Evolutionary conservation across 2,888 invertebrate species (phyloP), one percentile per base, ranked within the genome.

Genomic region (Baccha elongata): DNA sequence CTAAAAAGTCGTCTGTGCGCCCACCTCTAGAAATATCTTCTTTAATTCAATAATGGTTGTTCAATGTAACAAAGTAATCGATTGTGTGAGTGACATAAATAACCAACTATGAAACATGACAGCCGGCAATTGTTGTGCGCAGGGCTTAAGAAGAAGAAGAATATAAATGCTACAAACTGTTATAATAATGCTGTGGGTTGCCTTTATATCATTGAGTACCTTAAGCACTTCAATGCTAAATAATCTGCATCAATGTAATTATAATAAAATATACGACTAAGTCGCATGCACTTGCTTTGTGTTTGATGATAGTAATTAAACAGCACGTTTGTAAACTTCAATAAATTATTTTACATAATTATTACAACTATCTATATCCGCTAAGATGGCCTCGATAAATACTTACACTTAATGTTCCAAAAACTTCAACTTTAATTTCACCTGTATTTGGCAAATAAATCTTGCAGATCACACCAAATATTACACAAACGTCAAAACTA

Each of bases 191-290:
- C 40, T 48, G 15, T 46, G 2, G 19, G 37, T 17, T 40, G 58
- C 1, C 23, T 32, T 68, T 23, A 6, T 32, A 55, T 60, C 21
- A 29, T 58, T 32, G 50, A 64, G 64, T 80, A 53, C 62, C 60
- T 60, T 52, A 64, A 42, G 72, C 65, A 75, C 65, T 71, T 60
- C 50, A 75, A 81, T 81, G 71, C 75, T 71, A 69, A 23, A 23
- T 23, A 23, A 71, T 64, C 32, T 67, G 53, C 29, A 44, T 52
- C 46, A 62, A 23, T 23, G 5, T 23, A 23, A 23, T 23, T 23
- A 26, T 4, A 26, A 26, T 26, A 26, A 26, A 26, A 26, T 6
- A 26, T 26, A 26, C 26, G 6, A 26, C 26, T 26, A 6, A 4
- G 26, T 26, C 26, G 26, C 26, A 26, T 26, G 26, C n/a, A 26